Conservation (phyloP, 2,888 invertebrate species). For the Cinara cedri region DNA sequence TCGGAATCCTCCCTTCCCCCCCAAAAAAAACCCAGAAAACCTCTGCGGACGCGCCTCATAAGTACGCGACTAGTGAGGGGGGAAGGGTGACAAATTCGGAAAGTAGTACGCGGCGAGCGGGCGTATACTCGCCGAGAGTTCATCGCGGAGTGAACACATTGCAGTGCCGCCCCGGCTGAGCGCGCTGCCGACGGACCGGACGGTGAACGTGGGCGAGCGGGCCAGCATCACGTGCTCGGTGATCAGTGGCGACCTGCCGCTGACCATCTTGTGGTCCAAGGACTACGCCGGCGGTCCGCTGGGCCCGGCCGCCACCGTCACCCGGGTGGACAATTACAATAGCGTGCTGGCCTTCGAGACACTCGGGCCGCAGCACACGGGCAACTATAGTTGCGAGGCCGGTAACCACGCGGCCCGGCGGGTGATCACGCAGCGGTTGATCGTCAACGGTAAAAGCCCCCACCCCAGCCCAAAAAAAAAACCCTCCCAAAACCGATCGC, state of each 20-base stretch:
- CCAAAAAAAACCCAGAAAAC: too few relatives aligned
- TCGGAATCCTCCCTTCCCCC: too few relatives aligned
- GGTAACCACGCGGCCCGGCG: conserved; percentile 76
- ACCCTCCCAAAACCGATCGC: conserved; percentile 6
- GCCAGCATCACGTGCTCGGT: conserved; percentile 78
- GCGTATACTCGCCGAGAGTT: neutral
- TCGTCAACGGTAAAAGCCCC: conserved; percentile 76
- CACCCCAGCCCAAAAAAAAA: neutral
- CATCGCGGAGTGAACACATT: conserved; percentile 59
- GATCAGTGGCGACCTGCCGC: conserved; percentile 77
- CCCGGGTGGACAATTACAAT: conserved; percentile 78
- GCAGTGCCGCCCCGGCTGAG: conserved; percentile 80
- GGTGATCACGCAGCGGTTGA: conserved; percentile 74
- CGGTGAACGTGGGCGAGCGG: conserved; percentile 75
- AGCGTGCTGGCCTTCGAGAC: conserved; percentile 79
- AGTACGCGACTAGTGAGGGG: too few relatives aligned
- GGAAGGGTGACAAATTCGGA: too few relatives aligned
- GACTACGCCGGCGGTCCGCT: conserved; percentile 70
- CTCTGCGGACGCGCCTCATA: too few relatives aligned
- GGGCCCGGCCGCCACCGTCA: conserved; percentile 67
- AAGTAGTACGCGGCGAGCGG: too few relatives aligned
- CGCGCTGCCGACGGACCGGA: conserved; percentile 74
- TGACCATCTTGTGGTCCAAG: conserved; percentile 79
- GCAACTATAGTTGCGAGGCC: conserved; percentile 78
- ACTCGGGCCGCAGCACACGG: conserved; percentile 76